Conservation (phyloP, 1,140 invertebrate species). For the Campodea augens region DNA sequence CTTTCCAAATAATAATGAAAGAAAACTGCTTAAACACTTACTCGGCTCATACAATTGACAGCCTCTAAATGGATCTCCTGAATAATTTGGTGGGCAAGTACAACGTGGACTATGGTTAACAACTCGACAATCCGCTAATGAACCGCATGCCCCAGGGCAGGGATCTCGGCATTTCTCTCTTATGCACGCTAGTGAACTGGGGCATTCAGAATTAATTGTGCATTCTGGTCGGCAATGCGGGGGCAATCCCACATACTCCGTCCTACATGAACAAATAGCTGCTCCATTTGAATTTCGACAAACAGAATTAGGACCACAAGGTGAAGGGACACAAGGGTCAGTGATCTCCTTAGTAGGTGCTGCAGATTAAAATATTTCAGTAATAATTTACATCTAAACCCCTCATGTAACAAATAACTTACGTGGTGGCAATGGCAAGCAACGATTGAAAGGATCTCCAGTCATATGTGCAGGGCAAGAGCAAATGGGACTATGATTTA, state of each 20-base stretch:
- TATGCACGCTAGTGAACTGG: conserved; percentile 38
- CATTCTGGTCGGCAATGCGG: conserved; percentile 46
- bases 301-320: conserved; percentile 47
- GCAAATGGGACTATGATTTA: conserved; percentile 36
- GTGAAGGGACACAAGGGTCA: conserved; percentile 41
- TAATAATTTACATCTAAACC: neutral
- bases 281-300: conserved; percentile 36
- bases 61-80: conserved; percentile 42
- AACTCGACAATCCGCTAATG: conserved; percentile 40
- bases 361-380: conserved; percentile 17
- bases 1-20: too few species aligned
- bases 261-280: conserved; percentile 41
- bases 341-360: conserved; percentile 17
- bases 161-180: conserved; percentile 46
- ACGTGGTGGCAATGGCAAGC: conserved; percentile 21
- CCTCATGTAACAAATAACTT: neutral
- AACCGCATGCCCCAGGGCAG: conserved; percentile 39
- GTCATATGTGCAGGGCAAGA: conserved; percentile 28
- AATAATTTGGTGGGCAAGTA: conserved; percentile 32
- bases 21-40: too few species aligned
- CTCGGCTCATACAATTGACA: too few species aligned
- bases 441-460: conserved; percentile 34
- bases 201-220: conserved; percentile 39
- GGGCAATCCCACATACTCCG: conserved; percentile 36
- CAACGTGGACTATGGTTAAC: conserved; percentile 43